Conservation (phyloP, 2,888 invertebrate genomes). For the Tenthredo amoena region DNA sequence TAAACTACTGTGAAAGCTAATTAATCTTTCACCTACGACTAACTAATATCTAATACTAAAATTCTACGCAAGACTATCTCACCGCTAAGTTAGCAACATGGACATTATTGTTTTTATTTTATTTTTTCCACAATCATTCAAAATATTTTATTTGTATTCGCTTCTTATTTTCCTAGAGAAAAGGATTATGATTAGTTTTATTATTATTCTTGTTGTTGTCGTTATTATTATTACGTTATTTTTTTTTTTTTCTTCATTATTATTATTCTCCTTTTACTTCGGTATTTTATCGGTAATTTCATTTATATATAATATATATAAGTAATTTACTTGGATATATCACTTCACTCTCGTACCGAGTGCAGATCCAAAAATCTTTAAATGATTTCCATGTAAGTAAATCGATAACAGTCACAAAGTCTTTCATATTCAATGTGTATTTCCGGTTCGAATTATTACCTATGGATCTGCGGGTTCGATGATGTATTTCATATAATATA, state of each 20-base stretch:
- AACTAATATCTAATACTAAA: constrained; percentile 54
- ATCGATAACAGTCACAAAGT: constrained; percentile 1
- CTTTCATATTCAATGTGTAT: background rate
- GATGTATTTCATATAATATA: constrained; percentile 27
- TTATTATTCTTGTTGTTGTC: constrained; percentile 18
- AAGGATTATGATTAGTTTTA: constrained; percentile 37
- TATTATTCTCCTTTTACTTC: constrained; percentile 51
- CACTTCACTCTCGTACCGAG: constrained; percentile 55
- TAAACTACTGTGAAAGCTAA: constrained; percentile 63
- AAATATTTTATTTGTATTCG: constrained; percentile 61
- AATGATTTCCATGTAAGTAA: constrained; percentile 15
- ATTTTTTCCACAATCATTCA: constrained; percentile 57
- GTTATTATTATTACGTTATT: constrained; percentile 31
- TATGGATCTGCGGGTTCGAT: background rate
- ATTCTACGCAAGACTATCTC: constrained; percentile 65
- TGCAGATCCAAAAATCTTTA: constrained; percentile 69
- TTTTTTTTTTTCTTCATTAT: background rate
- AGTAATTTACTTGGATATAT: constrained; percentile 47
- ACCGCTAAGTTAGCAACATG: constrained; percentile 71
- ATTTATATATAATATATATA: background rate
- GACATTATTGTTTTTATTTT: constrained; percentile 67
- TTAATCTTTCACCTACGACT: constrained; percentile 58
- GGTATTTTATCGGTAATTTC: constrained; percentile 41
- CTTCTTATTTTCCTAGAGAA: constrained; percentile 54
- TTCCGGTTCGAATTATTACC: background rate